These are phyloP conservation scores for Anguilla japonica DNA, from an alignment of 2,113 vertebrate genomes.

Conservation along the genomic window DNA sequence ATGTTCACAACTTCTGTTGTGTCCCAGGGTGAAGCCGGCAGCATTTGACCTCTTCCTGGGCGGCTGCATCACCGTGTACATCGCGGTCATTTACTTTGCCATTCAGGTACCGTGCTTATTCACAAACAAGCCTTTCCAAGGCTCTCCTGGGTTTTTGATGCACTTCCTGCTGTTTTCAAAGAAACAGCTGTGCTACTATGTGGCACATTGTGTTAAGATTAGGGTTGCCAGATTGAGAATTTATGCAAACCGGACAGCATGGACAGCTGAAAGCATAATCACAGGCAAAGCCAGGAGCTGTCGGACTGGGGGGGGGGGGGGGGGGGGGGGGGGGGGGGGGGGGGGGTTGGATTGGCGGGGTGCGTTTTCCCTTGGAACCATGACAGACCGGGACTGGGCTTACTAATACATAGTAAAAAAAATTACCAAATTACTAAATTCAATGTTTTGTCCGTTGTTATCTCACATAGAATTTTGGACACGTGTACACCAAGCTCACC, in stretches of 20 bases:
- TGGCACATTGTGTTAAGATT: too few species aligned
- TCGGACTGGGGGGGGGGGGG: too few species aligned
- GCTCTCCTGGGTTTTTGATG: background rate
- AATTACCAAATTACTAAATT: too few species aligned
- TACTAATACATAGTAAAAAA: too few species aligned
- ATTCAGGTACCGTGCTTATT: slow-evolving; percentile 71
- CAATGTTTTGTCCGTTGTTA: background rate
- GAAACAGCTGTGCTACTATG: background rate
- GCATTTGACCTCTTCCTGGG: slow-evolving; percentile 77
- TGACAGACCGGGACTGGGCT: too few species aligned
- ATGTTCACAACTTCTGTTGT: background rate
- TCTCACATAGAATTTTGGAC: slow-evolving; percentile 59
- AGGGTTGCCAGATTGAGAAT: too few species aligned
- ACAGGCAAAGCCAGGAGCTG: too few species aligned
- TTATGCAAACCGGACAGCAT: too few species aligned
- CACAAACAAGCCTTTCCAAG: background rate
- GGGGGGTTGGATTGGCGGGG: too few species aligned
- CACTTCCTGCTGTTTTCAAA: background rate
- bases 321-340: too few species aligned
- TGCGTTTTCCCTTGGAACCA: too few species aligned
- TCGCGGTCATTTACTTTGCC: slow-evolving; percentile 67
- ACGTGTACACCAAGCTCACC: slow-evolving; percentile 58
- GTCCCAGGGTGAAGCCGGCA: slow-evolving; percentile 72
- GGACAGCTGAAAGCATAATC: too few species aligned
- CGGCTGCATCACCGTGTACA: slow-evolving; percentile 70